Evolutionary conservation across 1,140 invertebrate genomes (phyloP).

Genomic region (Ceratitis capitata): DNA sequence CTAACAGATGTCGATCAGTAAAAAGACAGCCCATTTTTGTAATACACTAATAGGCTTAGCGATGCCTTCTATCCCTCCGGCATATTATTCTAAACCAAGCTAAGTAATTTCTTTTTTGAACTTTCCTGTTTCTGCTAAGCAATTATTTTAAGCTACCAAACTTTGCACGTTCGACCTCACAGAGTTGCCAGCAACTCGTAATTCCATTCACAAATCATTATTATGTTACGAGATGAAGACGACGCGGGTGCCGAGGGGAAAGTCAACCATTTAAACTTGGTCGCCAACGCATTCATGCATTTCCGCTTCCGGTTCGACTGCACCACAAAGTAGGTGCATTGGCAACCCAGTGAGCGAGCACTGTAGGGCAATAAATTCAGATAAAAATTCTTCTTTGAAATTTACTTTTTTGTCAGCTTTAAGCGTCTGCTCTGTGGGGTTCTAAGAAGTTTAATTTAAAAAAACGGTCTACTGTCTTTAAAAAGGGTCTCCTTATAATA

Average conservation of each 20-base stretch:
- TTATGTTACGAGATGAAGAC: not conserved
- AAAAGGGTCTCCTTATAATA: too few species aligned
- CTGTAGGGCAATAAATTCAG: too few species aligned
- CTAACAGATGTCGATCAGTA: too few species aligned
- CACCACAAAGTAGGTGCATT: not conserved
- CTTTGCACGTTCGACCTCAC: not conserved
- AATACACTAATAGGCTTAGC: too few species aligned
- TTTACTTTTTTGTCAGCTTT: too few species aligned
- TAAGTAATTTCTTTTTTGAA: not conserved
- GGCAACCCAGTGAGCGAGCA: not conserved
- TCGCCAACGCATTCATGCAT: not conserved
- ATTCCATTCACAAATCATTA: not conserved
- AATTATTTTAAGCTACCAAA: slow-evolving; percentile 5
- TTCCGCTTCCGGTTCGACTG: not conserved
- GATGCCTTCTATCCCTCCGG: too few species aligned
- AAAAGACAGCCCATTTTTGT: too few species aligned
- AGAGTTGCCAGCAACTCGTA: not conserved
- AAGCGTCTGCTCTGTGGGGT: too few species aligned
- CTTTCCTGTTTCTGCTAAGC: not conserved
- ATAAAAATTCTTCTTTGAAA: too few species aligned
- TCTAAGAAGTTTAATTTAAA: too few species aligned
- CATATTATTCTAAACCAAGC: too few species aligned
- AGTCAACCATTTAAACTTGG: not conserved
- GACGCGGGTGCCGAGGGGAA: not conserved
- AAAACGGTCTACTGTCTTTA: too few species aligned